Conservation (phyloP, 2,113 vertebrate genomes). For the Nothobranchius furzeri region DNA sequence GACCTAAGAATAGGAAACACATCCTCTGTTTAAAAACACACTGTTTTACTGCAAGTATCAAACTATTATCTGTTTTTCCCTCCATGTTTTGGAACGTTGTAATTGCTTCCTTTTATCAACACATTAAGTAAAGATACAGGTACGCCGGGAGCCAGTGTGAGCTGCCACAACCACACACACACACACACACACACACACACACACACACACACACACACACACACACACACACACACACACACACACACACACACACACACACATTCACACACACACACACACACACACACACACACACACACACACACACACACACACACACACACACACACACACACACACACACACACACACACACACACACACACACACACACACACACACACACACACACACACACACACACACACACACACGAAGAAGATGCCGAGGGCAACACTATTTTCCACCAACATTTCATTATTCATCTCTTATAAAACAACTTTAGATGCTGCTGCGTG, state of each 20-base stretch:
- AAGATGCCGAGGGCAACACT: constrained; percentile 43
- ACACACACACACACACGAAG: constrained; percentile 28
- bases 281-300: no score
- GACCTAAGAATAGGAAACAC: not conserved
- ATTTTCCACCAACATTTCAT: constrained; percentile 51
- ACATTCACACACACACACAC: no score
- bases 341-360: no score
- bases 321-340: no score
- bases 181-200: no score
- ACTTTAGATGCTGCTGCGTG: constrained; percentile 12
- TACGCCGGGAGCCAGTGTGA: constrained; percentile 36
- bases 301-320: no score
- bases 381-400: constrained; percentile 10
- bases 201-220: constrained; percentile 11
- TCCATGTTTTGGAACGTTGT: constrained; percentile 30
- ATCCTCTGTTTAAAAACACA: not conserved
- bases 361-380: no score
- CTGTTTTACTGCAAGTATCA: constrained; percentile 24
- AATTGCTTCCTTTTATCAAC: constrained; percentile 26
- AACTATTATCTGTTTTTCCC: constrained; percentile 2
- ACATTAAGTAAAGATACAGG: constrained; percentile 34
- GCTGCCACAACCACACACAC: constrained; percentile 8
- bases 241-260: constrained; percentile 19
- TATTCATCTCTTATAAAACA: constrained; percentile 37
- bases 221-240: constrained; percentile 26